A percentile compares a stretch with the other conserved stretches of the same genome.
These are phyloP conservation scores for Microctonus hyperodae DNA, from an alignment of 2,888 invertebrate species.

Conservation along the genomic window DNA sequence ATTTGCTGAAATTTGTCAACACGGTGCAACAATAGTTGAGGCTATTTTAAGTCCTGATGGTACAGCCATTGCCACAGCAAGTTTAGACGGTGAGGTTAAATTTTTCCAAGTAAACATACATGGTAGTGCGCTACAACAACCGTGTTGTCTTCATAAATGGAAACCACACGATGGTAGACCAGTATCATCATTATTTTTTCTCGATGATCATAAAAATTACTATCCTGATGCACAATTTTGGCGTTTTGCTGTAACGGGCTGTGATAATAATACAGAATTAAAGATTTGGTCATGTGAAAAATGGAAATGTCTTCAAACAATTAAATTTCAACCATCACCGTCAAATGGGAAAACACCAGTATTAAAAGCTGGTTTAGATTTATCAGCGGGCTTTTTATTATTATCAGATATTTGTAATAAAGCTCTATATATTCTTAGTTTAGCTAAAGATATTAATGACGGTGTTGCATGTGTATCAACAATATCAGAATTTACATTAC, in stretches of 20 bases:
- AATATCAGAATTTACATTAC: constrained; percentile 86
- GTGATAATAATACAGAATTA: constrained; percentile 86
- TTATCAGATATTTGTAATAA: constrained; percentile 87
- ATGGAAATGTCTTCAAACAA: constrained; percentile 93
- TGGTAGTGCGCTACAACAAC: constrained; percentile 65
- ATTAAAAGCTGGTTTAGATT: constrained; percentile 82
- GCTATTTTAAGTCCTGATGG: constrained; percentile 95
- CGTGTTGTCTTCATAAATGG: constrained; percentile 91
- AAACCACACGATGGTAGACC: constrained; percentile 89
- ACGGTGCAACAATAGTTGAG: constrained; percentile 76
- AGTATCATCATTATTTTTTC: constrained; percentile 88
- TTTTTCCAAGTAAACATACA: constrained; percentile 89
- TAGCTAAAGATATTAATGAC: constrained; percentile 70
- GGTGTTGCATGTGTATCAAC: constrained; percentile 73
- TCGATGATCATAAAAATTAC: constrained; percentile 88
- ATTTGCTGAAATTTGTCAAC: constrained; percentile 68
- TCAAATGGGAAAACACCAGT: constrained; percentile 63
- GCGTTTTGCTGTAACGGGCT: constrained; percentile 94
- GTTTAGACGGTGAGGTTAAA: constrained; percentile 86
- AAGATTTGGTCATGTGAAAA: constrained; percentile 95
- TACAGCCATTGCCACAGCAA: constrained; percentile 90
- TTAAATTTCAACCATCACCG: constrained; percentile 71
- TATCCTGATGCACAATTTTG: constrained; percentile 84
- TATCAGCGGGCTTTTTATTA: constrained; percentile 84
- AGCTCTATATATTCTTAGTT: constrained; percentile 82